Base-by-base conservation (phyloP, 2,888 invertebrate genomes). In the Cenopis cana region DNA sequence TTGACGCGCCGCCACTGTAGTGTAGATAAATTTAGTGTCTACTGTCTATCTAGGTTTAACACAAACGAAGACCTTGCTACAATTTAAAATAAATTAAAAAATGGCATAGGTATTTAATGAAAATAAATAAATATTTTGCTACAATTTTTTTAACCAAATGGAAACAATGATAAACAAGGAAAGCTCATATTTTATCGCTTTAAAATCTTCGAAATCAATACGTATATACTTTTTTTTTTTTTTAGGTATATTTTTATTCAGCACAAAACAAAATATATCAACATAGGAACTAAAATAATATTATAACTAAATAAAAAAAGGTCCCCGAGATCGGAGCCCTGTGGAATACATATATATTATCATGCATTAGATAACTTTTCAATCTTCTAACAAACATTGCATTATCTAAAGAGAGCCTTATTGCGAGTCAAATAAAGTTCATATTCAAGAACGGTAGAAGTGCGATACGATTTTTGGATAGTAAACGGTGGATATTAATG, bases 401-500 rank as follows among this genome's bases (percentile, higher is more conserved):
- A n/a, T n/a, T n/a, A n/a, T 29, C 9, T n/a, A 12, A 20, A 24
- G 5, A 55, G n/a, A 1, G n/a, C 55, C 29, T 29, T 29, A 20
- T 9, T 29, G 0, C 0, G 12, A n/a, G 14, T 55, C 0, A 14
- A n/a, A n/a, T 29, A 29, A 54, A 29, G 55, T 55, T 29, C 12
- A 29, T 1, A 29, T 55, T 29, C 29, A 6, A 10, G 17, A 36
- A 56, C 36, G n/a, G 18, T 50, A 9, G 17, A 17, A 36, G 17
- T 11, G 11, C 10, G 33, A 36, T 56, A 56, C 4, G 56, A 56
- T 33, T 36, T 36, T 33, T 10, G 6, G 17, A 10, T 10, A 33
- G n/a, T 17, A 17, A 33, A 8, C 33, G 14, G 14, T 79, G 81
- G 82, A 82, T 79, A 81, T 76, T 76, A 79, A 85, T 86, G 84